Evolutionary conservation across 2,888 invertebrate species (phyloP).

Genomic region (Tipula unca): DNA sequence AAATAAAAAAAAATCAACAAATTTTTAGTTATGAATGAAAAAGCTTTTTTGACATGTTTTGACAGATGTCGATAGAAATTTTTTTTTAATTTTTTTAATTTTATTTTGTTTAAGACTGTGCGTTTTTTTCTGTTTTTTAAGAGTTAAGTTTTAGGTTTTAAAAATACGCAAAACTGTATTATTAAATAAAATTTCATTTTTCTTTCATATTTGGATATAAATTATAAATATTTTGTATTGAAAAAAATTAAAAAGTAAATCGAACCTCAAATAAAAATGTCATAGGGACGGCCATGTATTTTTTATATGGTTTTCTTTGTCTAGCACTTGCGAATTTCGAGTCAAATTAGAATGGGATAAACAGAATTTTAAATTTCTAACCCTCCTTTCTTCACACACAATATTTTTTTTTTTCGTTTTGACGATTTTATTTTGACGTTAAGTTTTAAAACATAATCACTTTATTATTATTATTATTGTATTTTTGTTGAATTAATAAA

Average conservation of each 20-base stretch:
- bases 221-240: not conserved
- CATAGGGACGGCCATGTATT: slow-evolving; percentile 24
- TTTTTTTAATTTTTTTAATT: not conserved
- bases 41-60: slow-evolving; percentile 27
- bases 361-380: not conserved
- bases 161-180: not conserved
- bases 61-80: slow-evolving; percentile 24
- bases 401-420: slow-evolving; percentile 14
- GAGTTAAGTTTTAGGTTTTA: not conserved
- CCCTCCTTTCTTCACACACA: slow-evolving; percentile 1
- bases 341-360: not conserved
- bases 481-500: slow-evolving; percentile 2
- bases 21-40: slow-evolving; percentile 20
- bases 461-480: slow-evolving; percentile 2
- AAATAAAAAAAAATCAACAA: slow-evolving; percentile 3
- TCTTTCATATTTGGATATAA: not conserved
- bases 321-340: not conserved
- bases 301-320: not conserved
- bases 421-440: slow-evolving; percentile 15
- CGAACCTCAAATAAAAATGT: slow-evolving; percentile 23
- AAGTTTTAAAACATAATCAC: slow-evolving; percentile 15
- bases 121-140: not conserved
- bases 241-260: slow-evolving; percentile 19
- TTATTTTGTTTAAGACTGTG: not conserved
- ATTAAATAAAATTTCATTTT: not conserved